Evolutionary conservation across 2,888 invertebrate genomes (phyloP).

Genomic region (Brenthis hecate): DNA sequence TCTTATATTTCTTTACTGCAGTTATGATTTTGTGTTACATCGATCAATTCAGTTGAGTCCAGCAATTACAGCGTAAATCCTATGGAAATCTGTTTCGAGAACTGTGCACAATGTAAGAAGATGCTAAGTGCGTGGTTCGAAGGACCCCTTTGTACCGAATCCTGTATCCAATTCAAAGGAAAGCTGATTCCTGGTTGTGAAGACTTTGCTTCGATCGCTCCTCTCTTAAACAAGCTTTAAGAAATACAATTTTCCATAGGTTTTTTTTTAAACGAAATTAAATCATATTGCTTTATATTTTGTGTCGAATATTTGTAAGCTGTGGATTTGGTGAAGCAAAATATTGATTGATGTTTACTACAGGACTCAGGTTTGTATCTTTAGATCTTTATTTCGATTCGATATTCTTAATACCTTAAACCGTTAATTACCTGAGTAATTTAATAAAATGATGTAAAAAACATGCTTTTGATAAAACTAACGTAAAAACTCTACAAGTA

Average conservation of each 20-base stretch:
- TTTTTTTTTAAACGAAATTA: not conserved
- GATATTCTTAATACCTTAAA: too few relatives aligned
- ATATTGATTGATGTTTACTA: too few relatives aligned
- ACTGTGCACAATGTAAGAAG: slow-evolving; percentile 94
- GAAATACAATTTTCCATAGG: not conserved
- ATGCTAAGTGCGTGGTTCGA: slow-evolving; percentile 94
- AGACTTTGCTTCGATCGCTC: slow-evolving; percentile 89
- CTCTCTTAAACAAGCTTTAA: slow-evolving; percentile 84
- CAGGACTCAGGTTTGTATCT: too few relatives aligned
- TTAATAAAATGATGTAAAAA: too few relatives aligned
- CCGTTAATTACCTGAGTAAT: too few relatives aligned
- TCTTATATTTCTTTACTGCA: not conserved
- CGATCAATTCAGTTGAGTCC: slow-evolving; percentile 11
- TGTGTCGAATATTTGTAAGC: too few relatives aligned
- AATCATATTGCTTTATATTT: too few relatives aligned
- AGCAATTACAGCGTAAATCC: slow-evolving; percentile 72
- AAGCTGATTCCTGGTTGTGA: slow-evolving; percentile 93
- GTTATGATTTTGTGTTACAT: slow-evolving; percentile 2
- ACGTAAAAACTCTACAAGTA: too few relatives aligned
- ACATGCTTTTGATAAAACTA: too few relatives aligned
- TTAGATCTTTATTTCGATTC: too few relatives aligned
- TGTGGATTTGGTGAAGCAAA: too few relatives aligned
- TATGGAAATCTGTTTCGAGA: slow-evolving; percentile 89
- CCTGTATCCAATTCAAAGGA: slow-evolving; percentile 91
- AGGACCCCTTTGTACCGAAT: slow-evolving; percentile 92